Percentiles rank a stretch among this genome's conserved stretches.
Evolutionary conservation across 2,888 invertebrate species (phyloP).

Genomic region (Podotricha telesiphe): DNA sequence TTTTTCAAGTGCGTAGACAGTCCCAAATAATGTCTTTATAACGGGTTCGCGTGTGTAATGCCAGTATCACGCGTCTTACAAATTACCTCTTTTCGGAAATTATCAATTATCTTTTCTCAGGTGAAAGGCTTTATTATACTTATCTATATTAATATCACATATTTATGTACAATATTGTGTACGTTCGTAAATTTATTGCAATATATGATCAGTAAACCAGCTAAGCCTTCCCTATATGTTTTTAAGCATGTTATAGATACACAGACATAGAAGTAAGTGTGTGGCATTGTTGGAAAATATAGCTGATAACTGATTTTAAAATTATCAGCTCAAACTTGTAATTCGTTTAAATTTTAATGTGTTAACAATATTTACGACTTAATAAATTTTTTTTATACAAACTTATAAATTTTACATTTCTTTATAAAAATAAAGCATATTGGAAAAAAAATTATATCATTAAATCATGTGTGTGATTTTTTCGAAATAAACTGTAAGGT

Average conservation of each 20-base stretch:
- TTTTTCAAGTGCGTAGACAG: conserved; percentile 60
- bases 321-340: too few relatives aligned
- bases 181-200: background rate
- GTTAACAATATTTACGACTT: too few relatives aligned
- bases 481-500: background rate
- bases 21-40: conserved; percentile 75
- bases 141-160: conserved; percentile 6
- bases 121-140: conserved; percentile 28
- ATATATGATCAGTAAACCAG: too few relatives aligned
- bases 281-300: too few relatives aligned
- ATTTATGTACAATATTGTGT: background rate
- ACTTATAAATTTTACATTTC: too few relatives aligned
- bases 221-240: too few relatives aligned
- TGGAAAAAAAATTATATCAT: background rate
- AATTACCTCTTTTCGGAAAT: conserved; percentile 52
- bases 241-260: too few relatives aligned
- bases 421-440: too few relatives aligned
- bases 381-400: too few relatives aligned
- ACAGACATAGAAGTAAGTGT: too few relatives aligned
- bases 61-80: conserved; percentile 65
- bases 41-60: conserved; percentile 68
- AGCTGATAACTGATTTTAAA: too few relatives aligned
- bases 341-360: too few relatives aligned
- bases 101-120: conserved; percentile 45
- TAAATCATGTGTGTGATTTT: background rate